Evolutionary conservation across 2,113 vertebrate genomes (phyloP), one percentile per base, ranked within the genome.

Genomic region (Chinchilla lanigera): DNA sequence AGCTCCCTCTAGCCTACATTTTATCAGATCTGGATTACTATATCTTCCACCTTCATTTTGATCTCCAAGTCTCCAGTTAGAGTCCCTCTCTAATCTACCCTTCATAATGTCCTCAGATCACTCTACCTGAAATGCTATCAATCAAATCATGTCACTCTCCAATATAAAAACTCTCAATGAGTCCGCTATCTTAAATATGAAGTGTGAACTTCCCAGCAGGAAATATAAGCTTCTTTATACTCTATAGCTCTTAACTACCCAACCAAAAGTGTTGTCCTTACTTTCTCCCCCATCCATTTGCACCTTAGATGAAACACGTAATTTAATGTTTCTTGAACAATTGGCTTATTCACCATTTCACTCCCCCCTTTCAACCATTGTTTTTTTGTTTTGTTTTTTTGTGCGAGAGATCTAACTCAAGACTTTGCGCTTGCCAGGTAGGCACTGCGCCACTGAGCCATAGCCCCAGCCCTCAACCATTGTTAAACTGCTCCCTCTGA

Each of bases 261-360:
- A 80, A 28, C 28, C 7, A 81, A 85, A 60, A 56, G 3, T 24
- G 38, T 44, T n/a, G 5, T 67, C 58, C 44, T 75, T 30, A n/a
- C 24, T 35, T 8, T 56, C 26, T 69, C 61, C 44, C 14, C 7
- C 26, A 89, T 77, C 11, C 16, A 47, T 71, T 50, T 67, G 33
- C 7, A 67, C 9, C 67, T 89, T 33, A 67, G 41, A n/a, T n/a
- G n/a, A 33, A 58, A 61, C 1, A 85, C 47, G 63, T 52, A 35
- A 82, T 86, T 41, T 73, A 11, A 86, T 80, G 35, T 86, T 80
- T 60, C 54, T 73, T 80, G 26, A 93, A 89, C 13, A 93, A 90
- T 13, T 86, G 54, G 47, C 10, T 86, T 44, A 78, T 65, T 85
- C 47, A 50, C 47, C 9, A 9, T 50, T 50, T 89, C n/a, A 78